These are phyloP conservation scores for Strigamia maritima DNA, from an alignment of 2,888 invertebrate species.

Conservation along the genomic window DNA sequence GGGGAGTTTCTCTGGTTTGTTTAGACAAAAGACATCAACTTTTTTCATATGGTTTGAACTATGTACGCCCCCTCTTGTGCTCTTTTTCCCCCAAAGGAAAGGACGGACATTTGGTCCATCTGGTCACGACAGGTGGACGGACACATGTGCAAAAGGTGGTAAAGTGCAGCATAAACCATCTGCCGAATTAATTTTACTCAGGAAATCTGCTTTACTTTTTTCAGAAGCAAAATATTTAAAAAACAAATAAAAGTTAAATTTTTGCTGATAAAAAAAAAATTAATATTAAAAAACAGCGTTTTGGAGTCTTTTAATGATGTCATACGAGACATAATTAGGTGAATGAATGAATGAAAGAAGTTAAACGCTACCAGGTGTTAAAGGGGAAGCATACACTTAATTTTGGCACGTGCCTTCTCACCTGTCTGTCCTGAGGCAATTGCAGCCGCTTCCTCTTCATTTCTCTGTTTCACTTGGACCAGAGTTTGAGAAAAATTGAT, in stretches of 20 bases:
- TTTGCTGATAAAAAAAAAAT: not conserved
- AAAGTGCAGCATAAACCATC: conserved; percentile 8
- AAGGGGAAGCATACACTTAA: conserved; percentile 23
- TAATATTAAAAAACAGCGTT: not conserved
- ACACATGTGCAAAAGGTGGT: conserved; percentile 13
- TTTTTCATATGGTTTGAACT: not conserved
- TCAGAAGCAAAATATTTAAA: not conserved
- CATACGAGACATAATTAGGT: not conserved
- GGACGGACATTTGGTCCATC: conserved; percentile 1
- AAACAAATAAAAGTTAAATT: not conserved
- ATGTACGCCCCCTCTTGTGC: not conserved
- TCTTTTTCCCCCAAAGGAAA: not conserved
- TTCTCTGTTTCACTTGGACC: conserved; percentile 10
- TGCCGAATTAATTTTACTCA: not conserved
- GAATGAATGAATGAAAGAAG: conserved; percentile 21
- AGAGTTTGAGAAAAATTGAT: not conserved
- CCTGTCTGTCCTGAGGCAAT: conserved; percentile 7
- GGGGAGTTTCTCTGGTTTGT: no score
- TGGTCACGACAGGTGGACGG: conserved; percentile 19
- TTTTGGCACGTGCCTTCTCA: conserved; percentile 19
- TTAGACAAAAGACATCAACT: not conserved
- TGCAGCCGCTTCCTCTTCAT: conserved; percentile 18
- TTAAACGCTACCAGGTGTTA: conserved; percentile 23
- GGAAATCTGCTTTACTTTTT: not conserved
- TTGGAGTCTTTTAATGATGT: not conserved